These are phyloP conservation scores for Pseudorhiza aurosa DNA, from an alignment of 30 jellyfish, hydroid and myxozoan genomes.

Conservation along the genomic window DNA sequence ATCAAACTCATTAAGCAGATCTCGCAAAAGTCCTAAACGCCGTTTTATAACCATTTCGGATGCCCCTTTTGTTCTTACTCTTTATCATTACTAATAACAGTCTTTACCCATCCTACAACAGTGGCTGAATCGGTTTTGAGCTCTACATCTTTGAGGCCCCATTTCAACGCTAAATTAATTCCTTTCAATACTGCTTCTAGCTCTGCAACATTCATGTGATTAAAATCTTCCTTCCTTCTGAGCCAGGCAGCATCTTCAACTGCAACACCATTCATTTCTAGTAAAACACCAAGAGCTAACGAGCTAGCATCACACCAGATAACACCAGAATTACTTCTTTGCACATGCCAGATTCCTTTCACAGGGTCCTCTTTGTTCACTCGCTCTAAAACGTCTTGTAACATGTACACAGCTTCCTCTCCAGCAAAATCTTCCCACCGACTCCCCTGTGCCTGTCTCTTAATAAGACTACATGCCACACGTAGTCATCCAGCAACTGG, in stretches of 20 bases:
- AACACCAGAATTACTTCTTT: neutral
- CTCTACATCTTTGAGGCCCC: neutral
- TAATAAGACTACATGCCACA: constrained; percentile 29
- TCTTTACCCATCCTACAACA: neutral
- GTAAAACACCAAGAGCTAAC: neutral
- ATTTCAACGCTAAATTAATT: neutral
- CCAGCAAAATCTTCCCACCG: constrained; percentile 19
- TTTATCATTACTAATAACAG: neutral
- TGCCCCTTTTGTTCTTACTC: neutral
- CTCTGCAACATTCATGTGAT: constrained; percentile 37
- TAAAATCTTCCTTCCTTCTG: neutral
- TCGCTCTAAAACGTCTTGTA: neutral
- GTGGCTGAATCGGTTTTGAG: constrained; percentile 19
- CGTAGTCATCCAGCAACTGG: constrained; percentile 64
- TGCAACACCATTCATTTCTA: neutral
- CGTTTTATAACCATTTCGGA: constrained; percentile 31
- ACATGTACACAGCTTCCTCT: neutral
- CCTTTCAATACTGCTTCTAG: constrained; percentile 23
- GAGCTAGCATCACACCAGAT: constrained; percentile 3
- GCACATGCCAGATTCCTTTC: constrained; percentile 7
- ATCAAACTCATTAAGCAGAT: constrained; percentile 15
- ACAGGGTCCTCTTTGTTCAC: constrained; percentile 9
- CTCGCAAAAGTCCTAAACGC: constrained; percentile 2
- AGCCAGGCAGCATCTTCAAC: constrained; percentile 40
- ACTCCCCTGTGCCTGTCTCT: constrained; percentile 1